Evolutionary conservation across 2,113 vertebrate genomes (phyloP).

Genomic region (Platysternon megacephalum): DNA sequence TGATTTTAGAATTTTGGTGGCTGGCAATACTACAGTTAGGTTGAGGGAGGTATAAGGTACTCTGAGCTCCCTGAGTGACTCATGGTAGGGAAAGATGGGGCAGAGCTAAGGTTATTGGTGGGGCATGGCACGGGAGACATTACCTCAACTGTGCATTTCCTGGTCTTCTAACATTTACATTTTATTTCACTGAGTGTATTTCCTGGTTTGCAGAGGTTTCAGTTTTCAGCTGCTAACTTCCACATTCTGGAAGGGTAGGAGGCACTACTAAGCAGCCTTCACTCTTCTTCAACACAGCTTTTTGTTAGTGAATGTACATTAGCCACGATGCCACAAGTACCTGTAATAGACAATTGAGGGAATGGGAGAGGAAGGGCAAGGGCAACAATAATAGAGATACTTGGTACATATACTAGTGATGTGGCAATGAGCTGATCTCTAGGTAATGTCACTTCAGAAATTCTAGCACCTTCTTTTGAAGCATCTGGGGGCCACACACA

Average conservation of each 20-base stretch:
- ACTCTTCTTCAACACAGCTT: background rate
- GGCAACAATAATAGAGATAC: background rate
- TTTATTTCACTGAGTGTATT: background rate
- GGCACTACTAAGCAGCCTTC: background rate
- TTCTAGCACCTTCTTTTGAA: background rate
- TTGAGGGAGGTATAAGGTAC: background rate
- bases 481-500: fast-evolving
- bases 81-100: background rate
- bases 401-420: background rate
- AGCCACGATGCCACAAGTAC: background rate
- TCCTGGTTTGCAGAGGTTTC: background rate
- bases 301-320: background rate
- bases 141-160: background rate
- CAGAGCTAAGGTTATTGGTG: background rate
- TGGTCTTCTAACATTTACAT: background rate
- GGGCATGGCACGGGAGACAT: background rate
- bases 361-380: background rate
- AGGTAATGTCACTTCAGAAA: background rate
- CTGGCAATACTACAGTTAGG: background rate
- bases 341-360: background rate
- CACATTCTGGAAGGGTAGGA: background rate
- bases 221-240: background rate
- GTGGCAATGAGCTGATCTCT: background rate
- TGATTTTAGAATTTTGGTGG: background rate
- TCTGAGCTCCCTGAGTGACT: background rate